Evolutionary conservation across 1,140 invertebrate species (phyloP), one percentile per base, ranked within the genome.

Genomic region (Aphelinus certus): DNA sequence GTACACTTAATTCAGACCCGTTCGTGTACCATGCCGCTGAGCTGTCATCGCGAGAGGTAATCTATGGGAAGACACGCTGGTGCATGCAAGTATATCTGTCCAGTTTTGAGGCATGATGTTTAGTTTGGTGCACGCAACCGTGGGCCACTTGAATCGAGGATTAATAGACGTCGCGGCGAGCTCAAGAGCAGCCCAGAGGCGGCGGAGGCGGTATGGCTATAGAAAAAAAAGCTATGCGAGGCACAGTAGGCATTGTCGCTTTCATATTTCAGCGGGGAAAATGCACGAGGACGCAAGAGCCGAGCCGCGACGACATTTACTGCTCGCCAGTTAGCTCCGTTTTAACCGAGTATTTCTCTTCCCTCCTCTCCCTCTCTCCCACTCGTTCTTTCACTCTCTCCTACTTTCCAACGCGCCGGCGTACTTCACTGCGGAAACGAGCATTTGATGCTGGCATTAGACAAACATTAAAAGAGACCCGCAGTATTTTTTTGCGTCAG

Each of bases 131-230:
- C 26, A 26, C 26, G 26, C 26, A 26, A 26, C 26, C 55, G 10
- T 51, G 60, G 63, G 57, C 64, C 47, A 56, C 48, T 78, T 75
- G 76, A 78, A 75, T 80, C 71, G 71, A 55, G 77, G 75, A 80
- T 78, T 78, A 80, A 77, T 80, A 78, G 67, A 63, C 73, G 58
- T 49, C 26, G 26, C 26, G 26, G 26, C 57, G 68, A 75, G 71
- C 62, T 4, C 49, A 26, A 26, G 26, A 26, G 26, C 26, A 26
- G 51, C 64, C 53, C 56, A 56, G 56, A 66, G 10, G 51, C 7
- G 2, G 42, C 42, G 58, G 9, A 3, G 0, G 7, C n/a, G 7
- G 7, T 5, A 26, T 26, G 26, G 26, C 26, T 26, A 26, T 26
- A 26, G 26, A 26, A 26, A n/a, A 26, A 65, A 51, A 51, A 65